Percentiles rank a stretch among this genome's conserved stretches.
phyloP scores from a whole-genome alignment of 2,113 vertebrate genomes.

The Recurvirostra avosetta region DNA sequence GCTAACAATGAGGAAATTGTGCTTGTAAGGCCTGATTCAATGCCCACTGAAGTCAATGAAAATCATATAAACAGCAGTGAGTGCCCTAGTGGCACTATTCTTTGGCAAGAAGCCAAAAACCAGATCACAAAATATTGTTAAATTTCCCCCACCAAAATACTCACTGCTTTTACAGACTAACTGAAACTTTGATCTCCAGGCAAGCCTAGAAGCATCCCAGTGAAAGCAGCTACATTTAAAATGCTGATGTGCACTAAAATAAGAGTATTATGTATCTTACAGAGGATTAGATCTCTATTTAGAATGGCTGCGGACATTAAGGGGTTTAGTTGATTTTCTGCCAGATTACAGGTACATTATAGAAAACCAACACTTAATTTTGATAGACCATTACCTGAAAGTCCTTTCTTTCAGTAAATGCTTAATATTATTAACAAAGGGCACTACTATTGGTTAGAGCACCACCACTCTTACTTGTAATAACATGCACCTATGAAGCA shows the following conservation, averaged over 20 bases:
- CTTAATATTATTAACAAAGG: background rate
- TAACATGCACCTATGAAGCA: background rate
- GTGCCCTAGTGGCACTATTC: background rate
- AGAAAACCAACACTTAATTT: background rate
- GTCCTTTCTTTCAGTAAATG: background rate
- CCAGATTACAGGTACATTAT: background rate
- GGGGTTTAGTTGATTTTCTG: background rate
- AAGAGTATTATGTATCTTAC: background rate
- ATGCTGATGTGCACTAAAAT: background rate
- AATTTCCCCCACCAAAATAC: background rate
- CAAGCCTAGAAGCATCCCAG: background rate
- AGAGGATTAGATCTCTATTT: background rate
- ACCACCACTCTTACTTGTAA: background rate
- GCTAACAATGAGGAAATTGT: slow-evolving; percentile 64
- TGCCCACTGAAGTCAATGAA: slow-evolving; percentile 31
- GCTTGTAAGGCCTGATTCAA: slow-evolving; percentile 31
- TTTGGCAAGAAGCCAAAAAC: background rate
- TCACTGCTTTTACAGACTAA: background rate
- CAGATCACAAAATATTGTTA: background rate
- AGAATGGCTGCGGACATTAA: background rate
- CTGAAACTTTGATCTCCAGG: background rate
- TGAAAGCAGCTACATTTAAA: background rate
- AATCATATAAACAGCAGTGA: slow-evolving; percentile 33
- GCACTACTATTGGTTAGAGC: background rate
- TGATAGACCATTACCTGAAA: background rate